Evolutionary conservation across 2,113 vertebrate genomes (phyloP).

Genomic region (Oxyura jamaicensis): DNA sequence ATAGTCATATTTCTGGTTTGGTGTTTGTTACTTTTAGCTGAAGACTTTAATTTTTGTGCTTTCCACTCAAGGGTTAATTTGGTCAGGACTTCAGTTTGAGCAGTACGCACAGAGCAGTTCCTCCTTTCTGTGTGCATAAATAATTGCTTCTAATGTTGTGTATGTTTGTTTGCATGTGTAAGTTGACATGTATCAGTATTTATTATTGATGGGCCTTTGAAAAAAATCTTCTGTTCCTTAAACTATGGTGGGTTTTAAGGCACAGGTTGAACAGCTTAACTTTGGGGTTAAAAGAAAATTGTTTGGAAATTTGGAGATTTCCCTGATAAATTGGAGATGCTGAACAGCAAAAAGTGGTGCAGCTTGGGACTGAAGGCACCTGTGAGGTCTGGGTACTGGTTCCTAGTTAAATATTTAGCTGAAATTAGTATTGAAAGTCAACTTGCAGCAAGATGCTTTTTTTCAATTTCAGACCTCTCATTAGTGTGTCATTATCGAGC

Average conservation of each 20-base stretch:
- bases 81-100: background rate
- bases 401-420: background rate
- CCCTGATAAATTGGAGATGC: background rate
- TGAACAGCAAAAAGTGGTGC: background rate
- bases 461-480: background rate
- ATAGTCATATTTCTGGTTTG: background rate
- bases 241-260: background rate
- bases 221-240: background rate
- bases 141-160: background rate
- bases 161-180: background rate
- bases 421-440: background rate
- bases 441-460: background rate
- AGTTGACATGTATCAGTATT: background rate
- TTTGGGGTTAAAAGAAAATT: background rate
- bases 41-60: background rate
- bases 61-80: background rate
- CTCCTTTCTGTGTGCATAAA: background rate
- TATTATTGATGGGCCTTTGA: background rate
- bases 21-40: background rate
- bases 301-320: background rate
- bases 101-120: rapidly evolving
- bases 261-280: background rate
- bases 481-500: background rate
- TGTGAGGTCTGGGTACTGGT: background rate
- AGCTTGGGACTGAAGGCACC: background rate